These are phyloP conservation scores for Diorhabda sublineata DNA, from an alignment of 1,140 invertebrate genomes.

Conservation along the genomic window DNA sequence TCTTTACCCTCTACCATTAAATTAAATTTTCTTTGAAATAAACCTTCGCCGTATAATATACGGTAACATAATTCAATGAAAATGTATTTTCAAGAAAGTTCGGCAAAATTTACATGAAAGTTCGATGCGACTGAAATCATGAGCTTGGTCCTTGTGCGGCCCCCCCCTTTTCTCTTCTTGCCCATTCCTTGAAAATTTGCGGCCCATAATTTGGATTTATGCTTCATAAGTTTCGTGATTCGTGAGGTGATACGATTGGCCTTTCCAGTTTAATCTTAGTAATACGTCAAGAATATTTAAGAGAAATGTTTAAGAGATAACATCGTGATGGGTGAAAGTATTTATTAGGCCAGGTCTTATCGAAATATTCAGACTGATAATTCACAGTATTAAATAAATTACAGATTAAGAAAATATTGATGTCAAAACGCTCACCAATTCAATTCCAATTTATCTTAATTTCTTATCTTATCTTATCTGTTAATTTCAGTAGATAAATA, in stretches of 20 bases:
- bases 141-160: not conserved
- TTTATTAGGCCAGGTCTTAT: too few species aligned
- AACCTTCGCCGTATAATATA: not conserved
- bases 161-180: not conserved
- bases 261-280: not conserved
- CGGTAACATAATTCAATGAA: slow-evolving; percentile 1
- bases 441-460: too few species aligned
- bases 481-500: too few species aligned
- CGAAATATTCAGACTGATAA: too few species aligned
- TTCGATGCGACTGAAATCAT: not conserved
- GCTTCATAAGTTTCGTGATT: not conserved
- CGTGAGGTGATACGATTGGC: not conserved
- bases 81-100: not conserved
- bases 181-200: not conserved
- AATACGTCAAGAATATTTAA: not conserved
- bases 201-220: not conserved
- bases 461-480: too few species aligned
- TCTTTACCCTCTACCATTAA: not conserved
- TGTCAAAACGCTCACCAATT: too few species aligned
- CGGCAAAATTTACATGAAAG: not conserved
- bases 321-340: too few species aligned
- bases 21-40: slow-evolving; percentile 3
- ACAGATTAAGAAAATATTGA: too few species aligned
- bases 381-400: too few species aligned
- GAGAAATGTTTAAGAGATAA: too few species aligned